phyloP scores from a whole-genome alignment of 2,113 vertebrate species.

The Thomomys bottae region DNA sequence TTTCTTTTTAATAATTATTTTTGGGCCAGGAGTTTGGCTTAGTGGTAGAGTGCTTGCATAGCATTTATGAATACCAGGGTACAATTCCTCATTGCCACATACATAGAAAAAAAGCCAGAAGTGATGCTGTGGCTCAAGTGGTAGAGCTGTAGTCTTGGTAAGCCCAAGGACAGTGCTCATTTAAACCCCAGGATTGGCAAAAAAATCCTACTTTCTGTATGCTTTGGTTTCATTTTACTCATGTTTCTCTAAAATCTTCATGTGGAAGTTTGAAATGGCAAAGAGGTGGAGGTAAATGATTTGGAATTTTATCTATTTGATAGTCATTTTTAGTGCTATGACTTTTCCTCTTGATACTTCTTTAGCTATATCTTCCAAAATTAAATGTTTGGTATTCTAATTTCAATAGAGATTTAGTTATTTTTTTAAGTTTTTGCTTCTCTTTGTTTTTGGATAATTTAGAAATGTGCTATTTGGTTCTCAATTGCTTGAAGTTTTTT shows the following conservation, averaged over 20 bases:
- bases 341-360: neutral
- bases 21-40: no score
- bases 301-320: neutral
- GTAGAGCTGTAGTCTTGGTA: no score
- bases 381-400: neutral
- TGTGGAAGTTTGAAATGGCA: neutral
- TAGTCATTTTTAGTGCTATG: neutral
- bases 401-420: neutral
- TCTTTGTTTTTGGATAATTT: neutral
- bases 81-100: no score
- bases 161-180: no score
- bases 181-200: no score
- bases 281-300: neutral
- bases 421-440: no score
- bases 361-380: neutral
- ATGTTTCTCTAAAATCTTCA: slow-evolving; percentile 19
- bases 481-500: neutral
- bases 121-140: no score
- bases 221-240: neutral
- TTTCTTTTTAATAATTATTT: neutral
- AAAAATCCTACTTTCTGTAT: neutral
- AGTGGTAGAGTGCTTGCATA: no score
- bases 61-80: no score
- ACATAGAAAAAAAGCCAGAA: no score
- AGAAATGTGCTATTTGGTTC: slow-evolving; percentile 1